Evolutionary conservation across 2,797 vertebrate species (phyloP), one percentile per base, ranked within the genome.

Genomic region (Halcyon leucocephala): DNA sequence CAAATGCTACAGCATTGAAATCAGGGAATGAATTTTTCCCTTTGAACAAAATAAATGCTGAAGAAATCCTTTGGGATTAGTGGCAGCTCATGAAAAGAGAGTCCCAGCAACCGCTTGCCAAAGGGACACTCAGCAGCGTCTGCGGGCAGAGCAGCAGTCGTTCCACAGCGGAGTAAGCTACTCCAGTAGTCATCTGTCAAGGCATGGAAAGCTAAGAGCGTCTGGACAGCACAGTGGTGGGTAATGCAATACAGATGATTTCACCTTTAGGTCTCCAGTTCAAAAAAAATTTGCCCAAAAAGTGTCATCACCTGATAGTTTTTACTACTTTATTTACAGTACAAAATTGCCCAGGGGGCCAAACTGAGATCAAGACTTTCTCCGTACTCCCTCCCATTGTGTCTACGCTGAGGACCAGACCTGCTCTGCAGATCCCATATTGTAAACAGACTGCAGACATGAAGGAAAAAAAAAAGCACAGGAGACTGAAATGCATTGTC

Each of bases 231-330:
- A 44, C 82, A 31, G 49, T 20, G 66, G 41, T 93, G 92, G 84
- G 89, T 93, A 96, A 96, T 81, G 79, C 21, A 90, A 88, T 69
- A 93, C 95, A 96, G 92, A 96, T 93, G 94, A 96, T 95, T 95
- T 94, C 94, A 95, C 94, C 90, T 97, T 93, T 46, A 93, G 72
- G 92, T 96, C 92, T 94, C 86, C 78, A 76, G 94, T 95, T 97
- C 92, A 97, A 96, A 52, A 96, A 92, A 73, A 82, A 20, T 70
- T 92, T 94, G 92, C 90, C 95, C 94, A 92, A 87, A 89, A 96
- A 95, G 93, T 94, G 93, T 97, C 92, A 95, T 94, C 95, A 96
- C 96, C 95, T 95, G 96, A 91, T 87, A 85, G 78, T 85, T 96
- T 94, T 96, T 86, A 96, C 74, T 90, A 29, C 81, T 87, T 95